Percentiles rank a stretch among this genome's conserved stretches.
Conservation (phyloP, 1,140 invertebrate genomes). For the Ostrea edulis region DNA sequence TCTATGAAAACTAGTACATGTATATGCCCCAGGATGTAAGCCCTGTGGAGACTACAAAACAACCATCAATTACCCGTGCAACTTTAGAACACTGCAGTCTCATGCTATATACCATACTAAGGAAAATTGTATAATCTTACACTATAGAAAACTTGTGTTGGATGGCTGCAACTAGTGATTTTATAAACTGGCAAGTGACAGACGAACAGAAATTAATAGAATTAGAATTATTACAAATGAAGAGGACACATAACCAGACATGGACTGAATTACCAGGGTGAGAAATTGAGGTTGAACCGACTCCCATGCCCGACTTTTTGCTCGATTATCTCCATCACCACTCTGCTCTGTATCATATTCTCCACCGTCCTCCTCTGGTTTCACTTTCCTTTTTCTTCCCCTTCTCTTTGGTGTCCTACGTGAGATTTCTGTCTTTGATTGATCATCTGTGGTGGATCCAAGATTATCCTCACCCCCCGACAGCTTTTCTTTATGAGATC, state of each 20-base stretch:
- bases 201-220: too few relatives aligned
- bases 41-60: too few relatives aligned
- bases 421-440: neutral
- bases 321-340: neutral
- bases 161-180: too few relatives aligned
- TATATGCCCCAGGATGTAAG: too few relatives aligned
- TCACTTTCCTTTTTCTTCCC: slow-evolving; percentile 18
- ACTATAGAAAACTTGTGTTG: too few relatives aligned
- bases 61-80: too few relatives aligned
- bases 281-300: slow-evolving; percentile 23
- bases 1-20: too few relatives aligned
- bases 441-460: neutral
- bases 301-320: neutral
- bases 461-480: neutral
- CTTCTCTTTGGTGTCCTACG: neutral
- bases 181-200: too few relatives aligned
- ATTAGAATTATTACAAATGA: too few relatives aligned
- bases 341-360: neutral
- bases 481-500: neutral
- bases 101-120: too few relatives aligned
- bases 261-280: slow-evolving; percentile 29
- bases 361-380: neutral
- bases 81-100: too few relatives aligned
- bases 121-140: too few relatives aligned
- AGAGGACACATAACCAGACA: neutral